A percentile compares a stretch with the other conserved stretches of the same genome.
Conservation (phyloP, 2,113 vertebrate species). For the Girardinichthys multiradiatus region DNA sequence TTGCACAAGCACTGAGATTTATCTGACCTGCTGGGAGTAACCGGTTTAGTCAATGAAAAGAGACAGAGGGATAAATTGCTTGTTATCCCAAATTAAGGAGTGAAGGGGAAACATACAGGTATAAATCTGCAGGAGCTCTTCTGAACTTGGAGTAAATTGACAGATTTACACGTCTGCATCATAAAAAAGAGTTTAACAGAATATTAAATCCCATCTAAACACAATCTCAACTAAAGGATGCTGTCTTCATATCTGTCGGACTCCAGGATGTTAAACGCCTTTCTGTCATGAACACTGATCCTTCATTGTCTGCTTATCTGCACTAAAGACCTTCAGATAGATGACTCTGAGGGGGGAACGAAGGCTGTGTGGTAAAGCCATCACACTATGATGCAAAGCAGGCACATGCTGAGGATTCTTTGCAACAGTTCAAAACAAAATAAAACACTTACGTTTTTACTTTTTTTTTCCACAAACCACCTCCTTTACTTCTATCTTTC, state of each 20-base stretch:
- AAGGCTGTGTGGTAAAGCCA: slow-evolving; percentile 77
- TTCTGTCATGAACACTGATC: slow-evolving; percentile 51
- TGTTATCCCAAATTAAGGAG: slow-evolving; percentile 45
- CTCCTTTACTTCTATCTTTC: slow-evolving; percentile 36
- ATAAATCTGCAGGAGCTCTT: slow-evolving; percentile 42
- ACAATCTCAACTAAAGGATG: background rate
- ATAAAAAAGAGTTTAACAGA: slow-evolving; percentile 23
- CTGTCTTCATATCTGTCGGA: background rate
- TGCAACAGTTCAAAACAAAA: slow-evolving; percentile 81
- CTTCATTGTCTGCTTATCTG: slow-evolving; percentile 77
- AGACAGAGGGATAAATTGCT: slow-evolving; percentile 36
- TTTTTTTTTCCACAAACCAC: slow-evolving; percentile 22
- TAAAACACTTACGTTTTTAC: slow-evolving; percentile 75
- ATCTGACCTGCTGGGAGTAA: slow-evolving; percentile 42
- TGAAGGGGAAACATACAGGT: slow-evolving; percentile 5
- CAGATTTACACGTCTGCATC: slow-evolving; percentile 28
- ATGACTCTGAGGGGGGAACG: slow-evolving; percentile 56
- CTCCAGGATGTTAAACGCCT: slow-evolving; percentile 47
- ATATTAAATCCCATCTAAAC: background rate
- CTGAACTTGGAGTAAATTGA: slow-evolving; percentile 25
- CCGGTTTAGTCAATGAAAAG: slow-evolving; percentile 39
- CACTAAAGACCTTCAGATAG: slow-evolving; percentile 63
- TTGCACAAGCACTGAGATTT: slow-evolving; percentile 21
- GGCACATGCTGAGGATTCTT: slow-evolving; percentile 63
- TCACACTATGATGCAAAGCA: slow-evolving; percentile 75